These are phyloP conservation scores for Bombyx mandarina DNA, from an alignment of 1,140 invertebrate species.

Conservation along the genomic window DNA sequence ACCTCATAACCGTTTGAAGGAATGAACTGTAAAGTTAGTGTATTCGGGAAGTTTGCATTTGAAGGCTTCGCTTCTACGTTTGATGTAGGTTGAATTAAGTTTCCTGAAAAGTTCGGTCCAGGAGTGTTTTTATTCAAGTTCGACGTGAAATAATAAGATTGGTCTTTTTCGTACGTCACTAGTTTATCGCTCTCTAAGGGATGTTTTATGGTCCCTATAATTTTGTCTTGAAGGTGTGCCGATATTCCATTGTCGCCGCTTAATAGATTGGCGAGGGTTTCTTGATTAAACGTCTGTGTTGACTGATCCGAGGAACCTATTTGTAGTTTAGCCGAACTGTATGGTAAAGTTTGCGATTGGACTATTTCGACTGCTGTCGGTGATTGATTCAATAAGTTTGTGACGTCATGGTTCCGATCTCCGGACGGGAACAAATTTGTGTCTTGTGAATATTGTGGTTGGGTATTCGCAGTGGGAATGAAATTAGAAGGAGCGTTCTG, in stretches of 20 bases:
- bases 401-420: constrained; percentile 12
- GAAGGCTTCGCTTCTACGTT: constrained; percentile 5
- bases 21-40: constrained; percentile 37
- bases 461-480: neutral
- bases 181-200: constrained; percentile 49
- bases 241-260: constrained; percentile 41
- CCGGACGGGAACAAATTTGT: neutral
- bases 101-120: constrained; percentile 6
- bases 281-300: constrained; percentile 18
- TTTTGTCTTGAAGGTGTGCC: constrained; percentile 51
- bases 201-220: constrained; percentile 46
- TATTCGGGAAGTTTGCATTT: constrained; percentile 19
- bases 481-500: neutral
- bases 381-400: constrained; percentile 12
- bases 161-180: constrained; percentile 53
- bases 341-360: constrained; percentile 25
- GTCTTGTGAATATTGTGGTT: neutral
- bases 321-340: constrained; percentile 24
- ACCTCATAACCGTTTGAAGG: constrained; percentile 50
- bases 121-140: constrained; percentile 26
- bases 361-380: constrained; percentile 36
- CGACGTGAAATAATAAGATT: constrained; percentile 50
- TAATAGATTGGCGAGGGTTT: constrained; percentile 28
- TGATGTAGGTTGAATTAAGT: neutral
- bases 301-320: constrained; percentile 17